Evolutionary conservation across 2,113 vertebrate species (phyloP), one percentile per base, ranked within the genome.

Genomic region (Anhinga anhinga): DNA sequence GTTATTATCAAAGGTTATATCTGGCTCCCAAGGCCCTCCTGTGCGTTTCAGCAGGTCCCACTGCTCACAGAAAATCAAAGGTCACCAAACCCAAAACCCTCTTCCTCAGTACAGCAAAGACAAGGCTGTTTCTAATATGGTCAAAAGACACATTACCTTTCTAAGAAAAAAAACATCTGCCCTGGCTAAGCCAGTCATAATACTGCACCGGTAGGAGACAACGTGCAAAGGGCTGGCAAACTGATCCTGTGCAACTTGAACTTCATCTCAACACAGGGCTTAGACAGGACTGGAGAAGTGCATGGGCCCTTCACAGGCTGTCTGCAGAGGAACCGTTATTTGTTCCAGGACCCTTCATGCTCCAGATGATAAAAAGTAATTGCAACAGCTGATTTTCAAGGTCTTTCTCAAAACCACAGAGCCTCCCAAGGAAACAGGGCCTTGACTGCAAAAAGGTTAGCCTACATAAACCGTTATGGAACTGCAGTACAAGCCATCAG

Each of bases 121-220:
- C 45, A 76, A 42, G 40, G 71, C 38, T 53, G 53, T 5, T 86
- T 50, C 50, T 59, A 34, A n/a, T 5, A 16, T 0, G 0, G 21
- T 13, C 47, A 45, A 82, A 74, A 78, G 59, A 44, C 77, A 84
- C 32, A 42, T 49, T 30, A 44, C 8, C 26, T 63, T 23, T 55
- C 61, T 26, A 69, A n/a, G 65, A 34, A 34, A 83, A 74, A 7
- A 0, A 55, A 2, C 49, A 62, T 7, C 61, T 16, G 22, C 20
- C 40, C 62, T 40, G 32, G 55, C 55, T 45, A 50, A 83, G 67
- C 11, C 18, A 62, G 15, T 11, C 32, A 4, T 5, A 32, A 36
- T 13, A 15, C 0, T 80, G 74, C 62, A 44, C 32, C 1, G 1
- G 4, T 0, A 22, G 40, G 40, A 49, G 30, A 13, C 25, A 22